A percentile compares a stretch with the other conserved stretches of the same genome.
Conservation (phyloP, 2,888 invertebrate genomes). For the Galerucella calmariensis region DNA sequence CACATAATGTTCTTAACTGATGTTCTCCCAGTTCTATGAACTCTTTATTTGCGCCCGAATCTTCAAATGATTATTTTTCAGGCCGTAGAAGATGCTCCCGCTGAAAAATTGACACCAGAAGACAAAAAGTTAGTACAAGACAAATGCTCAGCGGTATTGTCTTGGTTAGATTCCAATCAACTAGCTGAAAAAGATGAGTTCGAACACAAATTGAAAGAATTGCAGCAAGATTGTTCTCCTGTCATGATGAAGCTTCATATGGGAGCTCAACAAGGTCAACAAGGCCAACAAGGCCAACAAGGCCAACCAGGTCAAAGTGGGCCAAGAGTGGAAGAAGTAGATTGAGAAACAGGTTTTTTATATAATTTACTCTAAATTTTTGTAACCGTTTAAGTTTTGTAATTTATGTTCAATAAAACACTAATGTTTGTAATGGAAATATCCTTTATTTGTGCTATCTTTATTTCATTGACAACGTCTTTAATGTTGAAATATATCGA, state of each 20-base stretch:
- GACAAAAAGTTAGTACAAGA: constrained; percentile 78
- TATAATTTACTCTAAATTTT: not conserved
- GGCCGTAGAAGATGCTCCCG: constrained; percentile 73
- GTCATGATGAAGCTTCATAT: constrained; percentile 87
- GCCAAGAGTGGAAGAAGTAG: constrained; percentile 77
- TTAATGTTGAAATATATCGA: too few relatives aligned
- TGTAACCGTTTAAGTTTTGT: not conserved
- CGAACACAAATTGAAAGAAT: constrained; percentile 79
- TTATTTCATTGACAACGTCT: not conserved
- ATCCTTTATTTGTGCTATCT: not conserved
- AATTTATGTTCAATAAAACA: not conserved
- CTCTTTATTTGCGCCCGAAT: too few relatives aligned
- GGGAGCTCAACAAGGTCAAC: constrained; percentile 62
- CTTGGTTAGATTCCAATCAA: constrained; percentile 84
- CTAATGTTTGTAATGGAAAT: not conserved
- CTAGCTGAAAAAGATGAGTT: constrained; percentile 83
- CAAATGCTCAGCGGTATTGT: constrained; percentile 77
- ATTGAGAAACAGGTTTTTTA: constrained; percentile 62
- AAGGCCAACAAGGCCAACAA: constrained; percentile 60
- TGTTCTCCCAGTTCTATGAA: too few relatives aligned
- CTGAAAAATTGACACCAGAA: constrained; percentile 74
- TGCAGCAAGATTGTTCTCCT: constrained; percentile 80
- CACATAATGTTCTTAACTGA: too few relatives aligned
- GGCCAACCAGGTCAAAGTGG: constrained; percentile 61
- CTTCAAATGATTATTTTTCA: constrained; percentile 54